These are phyloP conservation scores for Heliconius charithonia DNA, from an alignment of 2,888 invertebrate genomes.

Conservation along the genomic window DNA sequence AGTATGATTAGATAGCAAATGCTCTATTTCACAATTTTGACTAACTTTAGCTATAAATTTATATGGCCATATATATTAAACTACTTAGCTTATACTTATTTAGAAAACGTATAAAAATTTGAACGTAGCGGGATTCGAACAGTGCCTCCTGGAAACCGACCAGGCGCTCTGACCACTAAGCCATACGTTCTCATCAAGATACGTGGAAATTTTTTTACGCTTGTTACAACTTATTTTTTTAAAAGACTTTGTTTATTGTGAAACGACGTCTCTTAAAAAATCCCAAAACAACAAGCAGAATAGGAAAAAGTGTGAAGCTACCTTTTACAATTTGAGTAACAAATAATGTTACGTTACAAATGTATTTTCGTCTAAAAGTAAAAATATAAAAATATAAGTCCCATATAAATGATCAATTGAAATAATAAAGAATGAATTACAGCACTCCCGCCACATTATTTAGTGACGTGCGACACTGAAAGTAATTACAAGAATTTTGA, in stretches of 20 bases:
- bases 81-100: neutral
- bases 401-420: neutral
- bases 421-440: conserved; percentile 2
- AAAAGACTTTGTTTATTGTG: too few species aligned
- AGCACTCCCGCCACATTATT: conserved; percentile 19
- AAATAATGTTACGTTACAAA: neutral
- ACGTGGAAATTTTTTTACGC: too few species aligned
- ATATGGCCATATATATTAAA: neutral
- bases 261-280: too few species aligned
- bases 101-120: too few species aligned
- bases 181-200: too few species aligned
- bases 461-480: conserved; percentile 18
- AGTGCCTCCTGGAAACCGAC: too few species aligned
- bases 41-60: conserved; percentile 12
- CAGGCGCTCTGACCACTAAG: too few species aligned
- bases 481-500: conserved; percentile 13
- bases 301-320: too few species aligned
- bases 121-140: too few species aligned
- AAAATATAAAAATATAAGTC: neutral
- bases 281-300: too few species aligned
- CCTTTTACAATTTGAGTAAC: neutral
- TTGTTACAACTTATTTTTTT: too few species aligned
- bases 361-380: neutral
- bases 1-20: conserved; percentile 5
- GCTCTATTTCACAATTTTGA: conserved; percentile 13